Evolutionary conservation across 2,113 vertebrate genomes (phyloP), one percentile per base, ranked within the genome.

Genomic region (Todiramphus saurophagus): DNA sequence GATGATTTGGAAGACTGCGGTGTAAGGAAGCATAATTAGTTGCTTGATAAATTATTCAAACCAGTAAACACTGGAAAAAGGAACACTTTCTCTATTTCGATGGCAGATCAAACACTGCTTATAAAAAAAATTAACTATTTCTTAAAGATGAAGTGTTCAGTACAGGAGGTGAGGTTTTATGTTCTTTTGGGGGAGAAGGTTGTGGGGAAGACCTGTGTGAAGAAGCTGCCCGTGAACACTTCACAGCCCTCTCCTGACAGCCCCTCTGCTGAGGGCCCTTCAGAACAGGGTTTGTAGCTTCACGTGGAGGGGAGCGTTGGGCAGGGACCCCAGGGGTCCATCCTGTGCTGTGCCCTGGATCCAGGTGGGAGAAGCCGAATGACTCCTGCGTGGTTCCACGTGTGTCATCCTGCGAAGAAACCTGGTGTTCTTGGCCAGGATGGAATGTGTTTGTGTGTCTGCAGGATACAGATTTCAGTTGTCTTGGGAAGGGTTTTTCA

Each of bases 261-360:
- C 13, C 7, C 5, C 4, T 5, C 15, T 44, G n/a, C 19, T 7
- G 39, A 30, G 60, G 16, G 14, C 37, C 10, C 39, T 84, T 48
- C 14, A 6, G 55, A 55, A 10, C 7, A 19, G 55, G 37, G 25
- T 33, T 75, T 69, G n/a, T 31, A 30, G 16, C 19, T n/a, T 39
- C 13, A 0, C 2, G 24, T 0, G 1, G 11, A n/a, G 16, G 10
- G 30, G 13, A 5, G 9, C 0, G 48, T 20, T 48, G 24, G 5
- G 41, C 1, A 5, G 46, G 53, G n/a, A 30, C 77, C 17, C 0
- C 16, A 28, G n/a, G 27, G 7, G 30, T 11, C 16, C 55, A 4
- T 77, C 21, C 56, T 11, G 17, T n/a, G 25, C 28, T 9, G 31
- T 24, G 37, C 20, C 6, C 1, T 1, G 3, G 10, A 9, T 25